These are phyloP conservation scores for Drosophila parthenogenetica DNA, from an alignment of 2,888 invertebrate genomes.

Conservation along the genomic window DNA sequence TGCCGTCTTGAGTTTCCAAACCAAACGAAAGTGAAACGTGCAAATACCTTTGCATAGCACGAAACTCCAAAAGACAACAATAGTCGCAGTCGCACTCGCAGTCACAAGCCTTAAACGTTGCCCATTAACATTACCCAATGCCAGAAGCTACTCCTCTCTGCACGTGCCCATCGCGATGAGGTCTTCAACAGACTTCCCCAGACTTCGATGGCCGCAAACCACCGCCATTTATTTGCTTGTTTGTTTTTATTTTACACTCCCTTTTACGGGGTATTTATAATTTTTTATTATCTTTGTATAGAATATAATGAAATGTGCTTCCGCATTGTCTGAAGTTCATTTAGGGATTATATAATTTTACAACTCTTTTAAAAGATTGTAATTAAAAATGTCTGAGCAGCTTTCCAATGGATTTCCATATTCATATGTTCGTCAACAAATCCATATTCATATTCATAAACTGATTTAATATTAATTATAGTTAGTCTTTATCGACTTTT, in stretches of 20 bases:
- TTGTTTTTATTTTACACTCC: constrained; percentile 19
- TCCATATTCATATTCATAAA: constrained; percentile 5
- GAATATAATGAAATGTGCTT: constrained; percentile 2
- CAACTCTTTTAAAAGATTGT: neutral
- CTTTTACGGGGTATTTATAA: constrained; percentile 3
- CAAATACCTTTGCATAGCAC: constrained; percentile 53
- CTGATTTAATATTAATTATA: neutral
- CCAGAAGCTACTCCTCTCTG: constrained; percentile 50
- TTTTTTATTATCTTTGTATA: neutral
- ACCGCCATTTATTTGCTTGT: constrained; percentile 21
- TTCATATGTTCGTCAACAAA: constrained; percentile 5
- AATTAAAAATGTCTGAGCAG: constrained; percentile 3
- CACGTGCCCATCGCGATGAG: constrained; percentile 52
- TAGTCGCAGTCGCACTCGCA: constrained; percentile 4
- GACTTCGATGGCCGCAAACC: constrained; percentile 21
- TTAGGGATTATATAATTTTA: neutral
- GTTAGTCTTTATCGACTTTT: neutral
- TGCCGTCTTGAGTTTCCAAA: constrained; percentile 48
- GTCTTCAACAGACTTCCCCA: constrained; percentile 27
- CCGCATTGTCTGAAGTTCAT: constrained; percentile 2
- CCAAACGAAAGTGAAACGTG: constrained; percentile 73
- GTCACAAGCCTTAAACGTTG: constrained; percentile 13
- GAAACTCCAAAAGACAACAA: constrained; percentile 5
- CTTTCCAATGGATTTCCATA: constrained; percentile 11
- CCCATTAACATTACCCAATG: constrained; percentile 36